phyloP scores from a whole-genome alignment of 2,797 vertebrate species.

The Cheracebus regulus region DNA sequence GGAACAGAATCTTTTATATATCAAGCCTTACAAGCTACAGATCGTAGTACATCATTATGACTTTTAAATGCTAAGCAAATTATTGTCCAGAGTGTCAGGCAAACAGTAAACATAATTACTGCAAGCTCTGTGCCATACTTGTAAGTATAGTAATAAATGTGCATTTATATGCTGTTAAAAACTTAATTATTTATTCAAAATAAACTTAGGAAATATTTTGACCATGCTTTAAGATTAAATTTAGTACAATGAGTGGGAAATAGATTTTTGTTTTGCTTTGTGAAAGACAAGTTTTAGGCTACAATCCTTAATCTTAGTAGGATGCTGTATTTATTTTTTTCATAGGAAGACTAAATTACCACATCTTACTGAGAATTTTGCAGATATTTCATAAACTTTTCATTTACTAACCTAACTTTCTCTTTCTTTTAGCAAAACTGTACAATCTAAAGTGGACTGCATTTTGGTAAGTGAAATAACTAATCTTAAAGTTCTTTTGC shows the following conservation, averaged over 20 bases:
- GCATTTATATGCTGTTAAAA: neutral
- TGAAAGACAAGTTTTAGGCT: slow-evolving; percentile 24
- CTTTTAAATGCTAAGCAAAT: slow-evolving; percentile 34
- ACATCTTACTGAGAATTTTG: slow-evolving; percentile 34
- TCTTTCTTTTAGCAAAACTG: slow-evolving; percentile 95
- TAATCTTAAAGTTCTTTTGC: slow-evolving; percentile 29
- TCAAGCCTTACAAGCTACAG: neutral
- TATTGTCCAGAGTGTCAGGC: neutral
- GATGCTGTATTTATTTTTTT: neutral
- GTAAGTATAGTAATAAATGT: neutral
- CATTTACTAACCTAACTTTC: slow-evolving; percentile 81
- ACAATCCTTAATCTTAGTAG: slow-evolving; percentile 10
- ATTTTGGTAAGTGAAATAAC: slow-evolving; percentile 95
- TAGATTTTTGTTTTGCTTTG: slow-evolving; percentile 24
- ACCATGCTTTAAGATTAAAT: slow-evolving; percentile 15
- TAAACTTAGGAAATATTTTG: slow-evolving; percentile 37
- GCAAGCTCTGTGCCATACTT: neutral
- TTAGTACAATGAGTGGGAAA: neutral
- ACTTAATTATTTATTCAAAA: neutral
- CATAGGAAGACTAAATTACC: neutral
- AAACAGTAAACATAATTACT: slow-evolving; percentile 28
- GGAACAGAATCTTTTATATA: neutral
- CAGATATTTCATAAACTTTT: slow-evolving; percentile 53
- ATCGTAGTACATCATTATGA: neutral
- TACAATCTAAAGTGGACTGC: slow-evolving; percentile 99